Percentiles rank a stretch among this genome's conserved stretches.
phyloP scores from a whole-genome alignment of 2,113 vertebrate species.

The Megaptera novaeangliae region DNA sequence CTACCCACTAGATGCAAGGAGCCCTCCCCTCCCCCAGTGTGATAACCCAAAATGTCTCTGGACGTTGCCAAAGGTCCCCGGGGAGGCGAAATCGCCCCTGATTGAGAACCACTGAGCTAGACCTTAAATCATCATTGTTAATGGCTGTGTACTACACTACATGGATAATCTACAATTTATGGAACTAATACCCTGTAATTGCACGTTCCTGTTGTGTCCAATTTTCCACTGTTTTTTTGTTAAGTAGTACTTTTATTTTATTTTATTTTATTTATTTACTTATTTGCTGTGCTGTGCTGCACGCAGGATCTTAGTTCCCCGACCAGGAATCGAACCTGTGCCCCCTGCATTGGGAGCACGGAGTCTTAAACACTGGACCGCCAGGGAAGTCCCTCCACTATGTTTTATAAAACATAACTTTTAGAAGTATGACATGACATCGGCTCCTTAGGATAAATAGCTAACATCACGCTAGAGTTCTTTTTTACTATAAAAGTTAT shows the following conservation, averaged over 20 bases:
- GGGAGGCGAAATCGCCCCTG: background rate
- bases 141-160: background rate
- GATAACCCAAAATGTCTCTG: background rate
- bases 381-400: background rate
- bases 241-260: background rate
- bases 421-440: conserved; percentile 10
- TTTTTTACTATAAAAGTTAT: conserved; percentile 17
- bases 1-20: background rate
- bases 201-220: background rate
- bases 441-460: background rate
- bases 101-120: conserved; percentile 19
- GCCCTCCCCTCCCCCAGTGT: background rate
- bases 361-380: background rate
- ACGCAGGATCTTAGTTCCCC: background rate
- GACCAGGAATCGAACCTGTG: background rate
- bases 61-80: background rate
- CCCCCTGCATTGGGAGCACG: background rate
- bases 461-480: background rate
- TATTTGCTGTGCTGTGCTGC: background rate
- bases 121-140: background rate
- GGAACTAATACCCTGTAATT: background rate
- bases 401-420: conserved; percentile 26
- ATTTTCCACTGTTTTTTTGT: background rate
- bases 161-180: background rate
- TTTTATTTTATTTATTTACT: background rate